Evolutionary conservation across 2,888 invertebrate species (phyloP).

Genomic region (Lamellibrachia satsuma): DNA sequence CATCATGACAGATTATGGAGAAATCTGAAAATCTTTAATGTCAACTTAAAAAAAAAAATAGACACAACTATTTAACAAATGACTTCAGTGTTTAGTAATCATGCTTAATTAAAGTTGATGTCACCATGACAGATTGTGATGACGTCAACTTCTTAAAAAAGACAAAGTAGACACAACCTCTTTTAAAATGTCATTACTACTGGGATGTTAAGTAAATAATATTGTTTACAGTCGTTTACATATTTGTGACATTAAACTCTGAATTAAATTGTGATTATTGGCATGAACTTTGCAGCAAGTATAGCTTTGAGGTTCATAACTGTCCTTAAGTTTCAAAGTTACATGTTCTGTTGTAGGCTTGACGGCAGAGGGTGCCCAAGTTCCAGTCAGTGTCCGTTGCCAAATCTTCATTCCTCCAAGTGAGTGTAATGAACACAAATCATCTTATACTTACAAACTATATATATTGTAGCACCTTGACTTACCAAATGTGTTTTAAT

Average conservation of each 20-base stretch:
- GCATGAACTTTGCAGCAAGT: neutral
- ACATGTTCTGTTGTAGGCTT: neutral
- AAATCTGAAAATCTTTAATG: neutral
- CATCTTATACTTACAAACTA: neutral
- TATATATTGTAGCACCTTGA: neutral
- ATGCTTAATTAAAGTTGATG: neutral
- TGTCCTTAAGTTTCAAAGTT: neutral
- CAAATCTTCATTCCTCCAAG: neutral
- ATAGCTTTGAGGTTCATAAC: neutral
- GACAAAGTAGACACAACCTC: neutral
- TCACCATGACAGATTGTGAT: neutral
- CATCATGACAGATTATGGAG: neutral
- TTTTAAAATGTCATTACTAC: neutral
- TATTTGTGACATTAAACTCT: neutral
- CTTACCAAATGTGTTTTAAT: too few species aligned
- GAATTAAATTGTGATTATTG: neutral
- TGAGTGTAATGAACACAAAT: neutral
- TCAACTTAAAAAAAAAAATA: neutral
- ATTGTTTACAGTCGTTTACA: neutral
- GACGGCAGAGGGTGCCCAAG: neutral
- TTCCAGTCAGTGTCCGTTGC: slow-evolving; percentile 7
- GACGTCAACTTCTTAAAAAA: neutral
- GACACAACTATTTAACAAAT: neutral
- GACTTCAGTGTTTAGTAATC: neutral
- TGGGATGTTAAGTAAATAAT: neutral